Base-by-base conservation (phyloP, 2,797 vertebrate species). In the Chelidonichthys spinosus region DNA sequence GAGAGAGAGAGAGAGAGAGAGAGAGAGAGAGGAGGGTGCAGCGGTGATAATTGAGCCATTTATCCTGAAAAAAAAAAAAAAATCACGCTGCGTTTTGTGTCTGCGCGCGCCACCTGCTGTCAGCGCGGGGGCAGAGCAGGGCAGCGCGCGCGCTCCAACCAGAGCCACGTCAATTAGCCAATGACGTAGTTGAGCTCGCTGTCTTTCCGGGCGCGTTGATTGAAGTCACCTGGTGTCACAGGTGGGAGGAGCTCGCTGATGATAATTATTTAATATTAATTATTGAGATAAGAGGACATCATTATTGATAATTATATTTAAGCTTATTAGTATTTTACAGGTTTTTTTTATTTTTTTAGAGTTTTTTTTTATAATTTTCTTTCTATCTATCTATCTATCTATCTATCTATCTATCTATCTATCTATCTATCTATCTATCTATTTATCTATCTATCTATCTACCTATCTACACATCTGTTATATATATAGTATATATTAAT, bases 61-160 rank as follows among this genome's bases (percentile, higher is more conserved):
- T 68, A 87, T 70, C 56, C 9, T 43, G 2, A 63, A 58, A 42
- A 53, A 25, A 25, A 25, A 25, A 25, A 25, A 25, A 25, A 25
- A 25, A 25, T 25, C 4, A n/a, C 37, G 13, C 18, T 15, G 53
- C n/a, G 17, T 25, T 74, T 58, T 50, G 81, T 37, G 32, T 63
- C n/a, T 59, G 32, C 60, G 73, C 6, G 89, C 91, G 92, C 90
- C 92, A 83, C 64, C 92, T 94, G 74, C 73, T 73, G 92, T n/a
- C 66, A 2, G 5, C 39, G 2, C 3, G 0, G 2, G 5, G 36
- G 2, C 3, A 0, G 2, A 7, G 66, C 18, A 72, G 11, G 15
- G 76, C 80, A 50, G 47, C 49, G 10, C 53, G 73, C 10, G 73
- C 10, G 69, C 62, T n/a, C 37, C 6, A 33, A 33, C 2, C 36